Base-by-base conservation (phyloP, 2,888 invertebrate species). In the Punctoribates punctum region DNA sequence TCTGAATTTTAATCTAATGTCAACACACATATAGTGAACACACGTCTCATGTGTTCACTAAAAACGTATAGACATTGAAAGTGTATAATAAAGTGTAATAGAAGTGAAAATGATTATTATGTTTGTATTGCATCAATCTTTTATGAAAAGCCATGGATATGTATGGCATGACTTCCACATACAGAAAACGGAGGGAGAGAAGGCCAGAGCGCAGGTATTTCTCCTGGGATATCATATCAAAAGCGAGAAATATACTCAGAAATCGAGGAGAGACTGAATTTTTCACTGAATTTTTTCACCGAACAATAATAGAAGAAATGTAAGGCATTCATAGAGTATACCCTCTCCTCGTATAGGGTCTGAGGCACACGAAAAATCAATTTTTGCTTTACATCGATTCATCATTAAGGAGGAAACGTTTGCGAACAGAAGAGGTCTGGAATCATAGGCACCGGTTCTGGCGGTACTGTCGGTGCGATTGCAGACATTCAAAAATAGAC, bases 1-100 rank as follows among this genome's bases (percentile, higher is more conserved):
- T 67, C n/a, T 67, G 67, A 67, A 67, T 67, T 67, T 67, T 67
- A 67, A 67, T 67, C 67, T 67, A 6, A 67, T 67, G 67, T 67
- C 67, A 67, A 67, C 67, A 67, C n/a, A 67, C 38, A 60, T 60
- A 60, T n/a, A 15, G 51, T 34, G 51, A n/a, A n/a, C n/a, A 51
- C 51, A 51, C 15, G 51, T 8, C 3, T 8, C n/a, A 15, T 51
- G 51, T 51, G 51, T n/a, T 51, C 51, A 51, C 51, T 51, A 15
- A 51, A n/a, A 51, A 15, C n/a, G 51, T 51, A 51, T 13, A 51
- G 15, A 51, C 51, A 51, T 51, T n/a, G 3, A n/a, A 51, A 51
- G 15, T 62, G 15, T 62, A 67, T 67, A 67, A 67, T 67, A 38
- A 67, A 38, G n/a, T 42, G 67, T 38, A 67, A 67, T 38, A 67